Base-by-base conservation (phyloP, 2,797 vertebrate genomes). In the Chaetophractus vellerosus region DNA sequence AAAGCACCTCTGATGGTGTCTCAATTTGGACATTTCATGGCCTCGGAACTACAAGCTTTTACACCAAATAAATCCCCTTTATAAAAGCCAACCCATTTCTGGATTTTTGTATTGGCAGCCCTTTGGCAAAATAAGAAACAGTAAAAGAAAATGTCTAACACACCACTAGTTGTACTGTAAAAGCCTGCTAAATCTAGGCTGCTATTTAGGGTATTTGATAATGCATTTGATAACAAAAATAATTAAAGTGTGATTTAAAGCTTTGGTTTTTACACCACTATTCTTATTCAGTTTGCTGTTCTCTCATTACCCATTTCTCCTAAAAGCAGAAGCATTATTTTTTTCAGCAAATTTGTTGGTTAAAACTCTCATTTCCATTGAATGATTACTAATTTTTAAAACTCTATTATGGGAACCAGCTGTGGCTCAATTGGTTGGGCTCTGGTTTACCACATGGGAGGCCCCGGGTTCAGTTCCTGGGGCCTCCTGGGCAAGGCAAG, bases 271-370 rank as follows among this genome's bases (percentile, higher is more conserved):
- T 84, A 91, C 14, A 33, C 52, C 21, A 28, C n/a, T 68, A 26
- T 91, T 95, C 36, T 96, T 92, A 81, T 75, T 88, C 92, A 87
- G 21, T 80, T 31, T 80, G 33, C 10, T 86, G 6, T 92, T 92
- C 31, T 88, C 84, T 66, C 5, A 90, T 16, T 83, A 64, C 61
- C 79, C 90, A 28, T 84, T 91, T 93, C 23, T 95, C 36, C n/a
- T 90, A 71, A 92, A 88, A 94, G 69, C 18, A 88, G 59, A 90
- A 94, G 72, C 59, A 89, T 2, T 74, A 18, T 61, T 48, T 90
- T 90, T 94, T 80, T 80, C 66, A 55, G 74, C 82, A 48, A 31
- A 85, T 61, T 78, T 63, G 59, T 48, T 91, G 24, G 24, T 71
- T 93, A 68, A 2, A 71, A 18, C 88, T 74, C 38, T 94, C 92